Base-by-base conservation (phyloP, 2,797 vertebrate genomes). In the Choloepus didactylus region DNA sequence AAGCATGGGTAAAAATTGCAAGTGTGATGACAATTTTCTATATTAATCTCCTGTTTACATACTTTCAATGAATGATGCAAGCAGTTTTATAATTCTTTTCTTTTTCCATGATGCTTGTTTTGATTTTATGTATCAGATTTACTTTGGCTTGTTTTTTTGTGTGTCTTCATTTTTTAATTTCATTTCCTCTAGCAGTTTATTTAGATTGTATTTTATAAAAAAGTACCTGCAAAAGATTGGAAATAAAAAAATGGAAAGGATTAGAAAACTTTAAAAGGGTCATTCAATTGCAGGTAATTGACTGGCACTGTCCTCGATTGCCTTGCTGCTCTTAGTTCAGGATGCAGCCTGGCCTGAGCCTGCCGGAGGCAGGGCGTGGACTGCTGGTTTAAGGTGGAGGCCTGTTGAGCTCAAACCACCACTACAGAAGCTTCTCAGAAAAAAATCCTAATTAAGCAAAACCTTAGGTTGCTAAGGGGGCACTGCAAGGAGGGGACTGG, bases 51-150 rank as follows among this genome's bases (percentile, higher is more conserved):
- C 29, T 62, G 5, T 80, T 49, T 14, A 73, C 5, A 23, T 0
- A 44, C 29, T 82, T 83, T 80, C 35, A 90, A 14, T 35, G 27
- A 87, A 38, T 6, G 4, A 38, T 46, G 15, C 60, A 1, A 18
- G n/a, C 46, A 15, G 51, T 73, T 83, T 76, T 66, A 27, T 79
- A 21, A n/a, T 62, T 93, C 19, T 29, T 54, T 91, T n/a, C n/a
- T 25, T 83, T 85, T 18, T 4, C 15, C 6, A 14, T 54, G 64
- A 56, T 46, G 8, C 49, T 81, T 9, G n/a, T 83, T 79, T n/a
- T 66, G 29, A 51, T 60, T 35, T 0, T 56, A 21, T 4, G 11
- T 51, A 44, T n/a, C 59, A 56, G 51, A 67, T 84, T 79, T 51
- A 60, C 6, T 27, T 64, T n/a, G 16, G 31, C 7, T 38, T 56